A percentile compares a stretch with the other conserved stretches of the same genome.
These are phyloP conservation scores for Acanthaster planci DNA, from an alignment of 35 echinoderm and acorn worm species.

Conservation along the genomic window DNA sequence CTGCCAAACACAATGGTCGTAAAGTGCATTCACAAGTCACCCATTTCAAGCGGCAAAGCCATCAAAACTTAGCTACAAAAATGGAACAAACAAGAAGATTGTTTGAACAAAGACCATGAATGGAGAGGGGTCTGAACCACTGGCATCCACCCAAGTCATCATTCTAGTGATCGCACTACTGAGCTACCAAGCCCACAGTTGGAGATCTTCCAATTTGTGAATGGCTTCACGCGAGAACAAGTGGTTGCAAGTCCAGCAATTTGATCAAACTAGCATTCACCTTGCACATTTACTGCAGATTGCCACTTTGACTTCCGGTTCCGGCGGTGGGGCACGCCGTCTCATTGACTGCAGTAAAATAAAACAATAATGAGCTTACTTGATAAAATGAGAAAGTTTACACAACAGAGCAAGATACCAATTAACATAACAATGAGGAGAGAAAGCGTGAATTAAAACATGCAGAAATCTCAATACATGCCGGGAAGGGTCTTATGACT, in stretches of 20 bases:
- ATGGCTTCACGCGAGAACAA: too few species aligned
- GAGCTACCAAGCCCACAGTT: too few species aligned
- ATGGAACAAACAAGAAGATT: background rate
- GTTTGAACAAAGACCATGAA: background rate
- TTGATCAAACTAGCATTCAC: conserved; percentile 36
- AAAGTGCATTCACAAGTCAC: background rate
- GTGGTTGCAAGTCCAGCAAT: too few species aligned
- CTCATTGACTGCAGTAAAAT: conserved; percentile 36
- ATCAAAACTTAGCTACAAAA: background rate
- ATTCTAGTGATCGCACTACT: too few species aligned
- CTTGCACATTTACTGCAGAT: conserved; percentile 86
- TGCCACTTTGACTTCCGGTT: conserved; percentile 69
- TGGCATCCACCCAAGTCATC: too few species aligned
- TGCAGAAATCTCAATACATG: too few species aligned
- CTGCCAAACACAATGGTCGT: conserved; percentile 11
- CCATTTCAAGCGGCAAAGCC: background rate
- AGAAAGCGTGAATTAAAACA: too few species aligned
- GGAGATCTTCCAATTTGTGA: too few species aligned
- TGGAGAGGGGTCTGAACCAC: too few species aligned
- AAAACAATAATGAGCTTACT: background rate
- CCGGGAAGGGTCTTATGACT: too few species aligned
- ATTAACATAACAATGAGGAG: too few species aligned
- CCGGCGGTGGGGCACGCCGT: conserved; percentile 22
- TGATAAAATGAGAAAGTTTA: background rate
- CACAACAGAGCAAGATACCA: background rate